Conservation (phyloP, 2,888 invertebrate genomes). For the Campopleginae sp. region DNA sequence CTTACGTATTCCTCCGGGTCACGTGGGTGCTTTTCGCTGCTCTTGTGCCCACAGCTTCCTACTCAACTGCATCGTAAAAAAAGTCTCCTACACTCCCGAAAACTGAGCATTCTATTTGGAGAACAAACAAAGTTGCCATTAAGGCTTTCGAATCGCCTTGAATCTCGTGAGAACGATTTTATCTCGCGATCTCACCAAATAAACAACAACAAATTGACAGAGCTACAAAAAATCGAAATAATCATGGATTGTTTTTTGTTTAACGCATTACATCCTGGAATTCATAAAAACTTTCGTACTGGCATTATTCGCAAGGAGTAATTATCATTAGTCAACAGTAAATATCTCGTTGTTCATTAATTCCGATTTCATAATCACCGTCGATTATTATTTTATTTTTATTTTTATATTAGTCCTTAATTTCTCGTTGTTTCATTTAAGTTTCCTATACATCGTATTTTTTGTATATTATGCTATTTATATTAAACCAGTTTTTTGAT, state of each 20-base stretch:
- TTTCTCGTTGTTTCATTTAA: constrained; percentile 9
- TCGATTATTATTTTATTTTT: constrained; percentile 40
- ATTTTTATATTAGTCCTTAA: constrained; percentile 25
- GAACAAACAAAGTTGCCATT: not conserved
- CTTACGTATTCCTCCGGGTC: constrained; percentile 76
- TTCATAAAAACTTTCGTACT: not conserved
- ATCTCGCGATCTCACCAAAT: not conserved
- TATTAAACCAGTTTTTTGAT: constrained; percentile 72
- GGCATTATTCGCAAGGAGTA: not conserved
- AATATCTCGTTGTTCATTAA: constrained; percentile 7
- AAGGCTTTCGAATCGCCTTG: not conserved
- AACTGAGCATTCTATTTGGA: not conserved
- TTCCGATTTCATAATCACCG: not conserved
- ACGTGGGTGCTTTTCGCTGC: constrained; percentile 75
- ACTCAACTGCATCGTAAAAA: constrained; percentile 34
- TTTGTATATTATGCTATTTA: constrained; percentile 75
- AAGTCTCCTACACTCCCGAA: not conserved
- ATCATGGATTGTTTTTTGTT: not conserved
- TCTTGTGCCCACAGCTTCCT: constrained; percentile 56
- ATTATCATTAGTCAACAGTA: constrained; percentile 1
- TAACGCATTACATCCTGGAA: not conserved
- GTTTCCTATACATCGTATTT: constrained; percentile 40
- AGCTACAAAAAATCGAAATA: not conserved
- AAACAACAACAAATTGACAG: not conserved
- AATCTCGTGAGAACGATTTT: not conserved